These are phyloP conservation scores for Drosophila siamana DNA, from an alignment of 2,888 invertebrate genomes.

Conservation along the genomic window DNA sequence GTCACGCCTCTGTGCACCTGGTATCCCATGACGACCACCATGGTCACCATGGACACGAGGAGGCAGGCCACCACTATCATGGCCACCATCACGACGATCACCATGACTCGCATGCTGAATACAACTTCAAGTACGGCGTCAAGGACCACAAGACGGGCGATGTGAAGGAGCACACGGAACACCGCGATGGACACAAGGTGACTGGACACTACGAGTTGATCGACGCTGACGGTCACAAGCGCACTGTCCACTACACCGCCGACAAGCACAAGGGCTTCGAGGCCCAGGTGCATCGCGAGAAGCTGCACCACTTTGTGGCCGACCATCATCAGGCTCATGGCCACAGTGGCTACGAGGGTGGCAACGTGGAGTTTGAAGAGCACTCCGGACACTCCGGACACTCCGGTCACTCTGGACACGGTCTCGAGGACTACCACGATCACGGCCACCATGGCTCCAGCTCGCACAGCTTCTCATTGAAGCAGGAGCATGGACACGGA, in stretches of 20 bases:
- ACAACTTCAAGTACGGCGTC: conserved; percentile 76
- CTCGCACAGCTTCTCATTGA: conserved; percentile 65
- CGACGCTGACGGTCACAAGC: conserved; percentile 81
- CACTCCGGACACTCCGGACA: conserved; percentile 57
- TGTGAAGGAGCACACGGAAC: conserved; percentile 71
- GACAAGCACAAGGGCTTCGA: conserved; percentile 80
- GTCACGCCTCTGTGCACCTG: conserved; percentile 75
- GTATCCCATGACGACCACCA: conserved; percentile 72
- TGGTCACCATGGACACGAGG: too few species aligned
- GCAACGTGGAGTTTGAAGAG: conserved; percentile 68
- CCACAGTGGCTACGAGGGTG: conserved; percentile 71
- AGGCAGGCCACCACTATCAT: conserved; percentile 43
- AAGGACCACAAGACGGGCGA: conserved; percentile 79
- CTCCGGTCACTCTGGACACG: conserved; percentile 30
- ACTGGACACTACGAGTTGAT: conserved; percentile 81
- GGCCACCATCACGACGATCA: conserved; percentile 61
- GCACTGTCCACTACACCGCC: conserved; percentile 79
- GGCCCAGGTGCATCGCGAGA: conserved; percentile 74
- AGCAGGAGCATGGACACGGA: conserved; percentile 63
- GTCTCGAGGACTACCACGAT: conserved; percentile 47
- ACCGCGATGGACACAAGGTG: conserved; percentile 77
- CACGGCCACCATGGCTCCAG: conserved; percentile 50
- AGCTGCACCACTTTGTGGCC: conserved; percentile 59
- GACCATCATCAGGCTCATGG: conserved; percentile 66
- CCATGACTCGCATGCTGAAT: conserved; percentile 72